Evolutionary conservation across 2,113 vertebrate species (phyloP).

Genomic region (Psittacula cyanocephala): DNA sequence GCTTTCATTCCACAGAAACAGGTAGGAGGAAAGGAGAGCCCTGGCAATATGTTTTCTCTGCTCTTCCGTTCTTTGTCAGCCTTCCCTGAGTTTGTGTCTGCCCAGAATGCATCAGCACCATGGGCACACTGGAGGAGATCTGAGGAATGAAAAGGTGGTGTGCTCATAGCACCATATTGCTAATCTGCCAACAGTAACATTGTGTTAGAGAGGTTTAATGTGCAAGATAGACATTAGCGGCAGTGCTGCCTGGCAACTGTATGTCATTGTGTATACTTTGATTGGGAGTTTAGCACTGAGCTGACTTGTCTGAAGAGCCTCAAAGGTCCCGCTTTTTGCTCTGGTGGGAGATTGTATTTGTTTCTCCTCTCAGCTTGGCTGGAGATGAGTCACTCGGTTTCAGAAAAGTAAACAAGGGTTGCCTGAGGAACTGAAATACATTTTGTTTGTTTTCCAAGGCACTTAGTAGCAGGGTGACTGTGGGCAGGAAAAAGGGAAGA

Average conservation of each 20-base stretch:
- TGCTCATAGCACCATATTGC: fast-evolving
- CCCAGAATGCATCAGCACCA: fast-evolving
- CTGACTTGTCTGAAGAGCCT: neutral
- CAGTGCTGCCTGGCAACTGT: too few species aligned
- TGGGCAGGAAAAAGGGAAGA: conserved; percentile 53
- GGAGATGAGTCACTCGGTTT: conserved; percentile 18
- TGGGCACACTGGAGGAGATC: too few species aligned
- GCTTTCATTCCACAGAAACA: neutral
- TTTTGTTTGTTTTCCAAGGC: conserved; percentile 31
- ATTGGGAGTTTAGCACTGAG: neutral
- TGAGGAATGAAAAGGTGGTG: neutral
- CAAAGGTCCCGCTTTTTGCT: fast-evolving
- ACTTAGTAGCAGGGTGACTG: neutral
- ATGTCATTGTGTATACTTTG: neutral
- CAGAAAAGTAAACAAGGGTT: neutral
- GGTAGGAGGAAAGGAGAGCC: neutral
- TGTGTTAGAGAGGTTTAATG: too few species aligned
- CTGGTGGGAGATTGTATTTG: neutral
- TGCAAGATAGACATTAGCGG: neutral
- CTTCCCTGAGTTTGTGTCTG: neutral
- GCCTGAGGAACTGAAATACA: conserved; percentile 8
- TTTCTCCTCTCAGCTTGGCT: neutral
- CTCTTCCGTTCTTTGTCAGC: neutral
- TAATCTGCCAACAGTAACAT: neutral
- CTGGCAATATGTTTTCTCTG: fast-evolving